Evolutionary conservation across 1,140 invertebrate species (phyloP), one percentile per base, ranked within the genome.

Genomic region (Globodera ellingtonae): DNA sequence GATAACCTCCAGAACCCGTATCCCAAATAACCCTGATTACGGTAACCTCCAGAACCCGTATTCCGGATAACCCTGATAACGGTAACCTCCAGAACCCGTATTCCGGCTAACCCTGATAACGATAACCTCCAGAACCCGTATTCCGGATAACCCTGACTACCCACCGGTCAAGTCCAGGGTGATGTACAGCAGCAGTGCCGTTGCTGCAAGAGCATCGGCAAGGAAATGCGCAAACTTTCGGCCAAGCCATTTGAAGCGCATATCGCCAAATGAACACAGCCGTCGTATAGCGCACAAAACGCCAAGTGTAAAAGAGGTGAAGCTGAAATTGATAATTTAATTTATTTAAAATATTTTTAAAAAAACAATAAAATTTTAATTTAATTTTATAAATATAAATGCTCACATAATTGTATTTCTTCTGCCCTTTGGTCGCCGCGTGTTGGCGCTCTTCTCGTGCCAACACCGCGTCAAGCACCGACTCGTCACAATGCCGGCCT

Each of bases 211-310:
- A 6, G 62, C 76, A 66, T 86, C 66, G 21, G 85, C 82, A 7
- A 82, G 72, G 21, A 83, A 78, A 73, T 89, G 87, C 56, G 86
- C 78, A 47, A 76, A 44, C 79, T 87, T 88, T 35, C 86, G 69
- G 44, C 86, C 86, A 13, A 89, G 65, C 56, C 66, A 18, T 70
- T 81, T 78, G 48, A 83, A 74, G 35, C 73, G 66, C 15, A 75
- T 80, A 74, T 89, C 87, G n/a, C 78, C 62, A 48, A 87, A 66
- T 13, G 81, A 86, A n/a, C n/a, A n/a, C n/a, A n/a, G n/a, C n/a
- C n/a, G n/a, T n/a, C n/a, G n/a, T n/a, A n/a, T n/a, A n/a, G n/a
- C n/a, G n/a, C n/a, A n/a, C n/a, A n/a, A n/a, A n/a, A n/a, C n/a
- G n/a, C n/a, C n/a, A n/a, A n/a, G n/a, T n/a, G n/a, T n/a, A n/a